Conservation (phyloP, 2,888 invertebrate genomes). For the Parochlus steinenii region DNA sequence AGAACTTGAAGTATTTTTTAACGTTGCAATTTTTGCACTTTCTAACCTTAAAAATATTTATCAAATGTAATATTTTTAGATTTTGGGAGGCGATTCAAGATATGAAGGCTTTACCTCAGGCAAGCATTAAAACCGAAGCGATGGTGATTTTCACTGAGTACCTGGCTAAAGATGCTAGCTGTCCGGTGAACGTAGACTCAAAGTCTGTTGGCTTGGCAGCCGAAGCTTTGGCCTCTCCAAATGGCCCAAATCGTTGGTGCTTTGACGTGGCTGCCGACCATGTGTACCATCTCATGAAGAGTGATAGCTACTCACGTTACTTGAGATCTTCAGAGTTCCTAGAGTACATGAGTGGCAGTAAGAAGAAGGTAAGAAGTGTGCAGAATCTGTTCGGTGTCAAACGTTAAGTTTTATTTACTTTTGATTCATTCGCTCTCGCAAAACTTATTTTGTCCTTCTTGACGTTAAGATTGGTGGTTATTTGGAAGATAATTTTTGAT, state of each 20-base stretch:
- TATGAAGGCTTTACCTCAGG: slow-evolving; percentile 73
- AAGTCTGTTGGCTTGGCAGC: slow-evolving; percentile 72
- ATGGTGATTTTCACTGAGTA: slow-evolving; percentile 86
- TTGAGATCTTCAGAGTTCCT: slow-evolving; percentile 97
- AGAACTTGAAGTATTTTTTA: slow-evolving; percentile 77
- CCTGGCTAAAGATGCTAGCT: slow-evolving; percentile 82
- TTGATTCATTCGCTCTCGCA: too few relatives aligned
- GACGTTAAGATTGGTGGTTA: too few relatives aligned
- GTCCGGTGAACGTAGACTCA: slow-evolving; percentile 95
- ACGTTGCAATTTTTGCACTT: background rate
- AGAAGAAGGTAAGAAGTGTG: slow-evolving; percentile 73
- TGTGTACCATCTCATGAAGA: slow-evolving; percentile 98
- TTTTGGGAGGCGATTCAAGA: slow-evolving; percentile 94
- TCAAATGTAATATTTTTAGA: slow-evolving; percentile 31
- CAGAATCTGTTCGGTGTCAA: slow-evolving; percentile 32
- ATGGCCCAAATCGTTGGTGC: slow-evolving; percentile 76
- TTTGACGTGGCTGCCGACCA: slow-evolving; percentile 98
- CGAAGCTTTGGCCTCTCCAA: slow-evolving; percentile 45
- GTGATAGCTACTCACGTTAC: slow-evolving; percentile 95
- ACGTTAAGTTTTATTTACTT: too few relatives aligned
- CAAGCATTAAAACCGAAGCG: slow-evolving; percentile 66
- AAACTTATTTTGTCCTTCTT: too few relatives aligned
- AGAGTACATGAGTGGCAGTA: slow-evolving; percentile 86
- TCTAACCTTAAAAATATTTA: background rate
- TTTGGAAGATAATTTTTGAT: too few relatives aligned